Base-by-base conservation (phyloP, 1,140 invertebrate species). In the Eciton burchellii region DNA sequence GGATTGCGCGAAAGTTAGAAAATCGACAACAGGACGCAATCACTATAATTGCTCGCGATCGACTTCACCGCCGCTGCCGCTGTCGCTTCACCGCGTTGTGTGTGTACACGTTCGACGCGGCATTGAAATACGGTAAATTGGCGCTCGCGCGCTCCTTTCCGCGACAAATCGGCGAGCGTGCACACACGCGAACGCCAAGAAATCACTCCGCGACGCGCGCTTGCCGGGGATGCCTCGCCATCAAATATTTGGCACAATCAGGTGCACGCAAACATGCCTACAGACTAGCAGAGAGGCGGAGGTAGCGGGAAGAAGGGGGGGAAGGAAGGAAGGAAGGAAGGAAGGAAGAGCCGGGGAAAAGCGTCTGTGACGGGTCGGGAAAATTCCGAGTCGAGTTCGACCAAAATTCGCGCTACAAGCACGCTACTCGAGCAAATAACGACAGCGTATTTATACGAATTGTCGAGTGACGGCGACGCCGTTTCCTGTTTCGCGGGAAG, bases 181-280 rank as follows among this genome's bases (percentile, higher is more conserved):
- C 35, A 35, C 35, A 35, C 2, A 6, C 2, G 6, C 35, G 35
- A 6, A n/a, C n/a, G n/a, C n/a, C n/a, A 76, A 77, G 62, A 68
- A 77, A 56, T 77, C 62, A 56, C 49, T 68, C 35, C 26, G 74
- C 56, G 74, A 68, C 49, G 45, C 16, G 74, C 49, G n/a, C n/a
- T n/a, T 76, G 52, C 56, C 49, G 62, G 56, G 41, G 60, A 54
- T 56, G 74, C 47, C 47, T 45, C 49, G 63, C 74, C 35, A 77
- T 77, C 82, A 83, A 83, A 83, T 83, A 83, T 83, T 83, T 83
- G 82, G 63, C 57, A 60, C 82, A 83, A 83, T 83, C 82, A 83
- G 63, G 29, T 66, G 73, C 63, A 26, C 41, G 82, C 43, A 83
- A 83, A 83, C 66, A 83, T 56, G 54, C 47, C 14, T 16, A 47